These are phyloP conservation scores for Pycnonotus jocosus DNA, from an alignment of 2,113 vertebrate species.

Conservation along the genomic window DNA sequence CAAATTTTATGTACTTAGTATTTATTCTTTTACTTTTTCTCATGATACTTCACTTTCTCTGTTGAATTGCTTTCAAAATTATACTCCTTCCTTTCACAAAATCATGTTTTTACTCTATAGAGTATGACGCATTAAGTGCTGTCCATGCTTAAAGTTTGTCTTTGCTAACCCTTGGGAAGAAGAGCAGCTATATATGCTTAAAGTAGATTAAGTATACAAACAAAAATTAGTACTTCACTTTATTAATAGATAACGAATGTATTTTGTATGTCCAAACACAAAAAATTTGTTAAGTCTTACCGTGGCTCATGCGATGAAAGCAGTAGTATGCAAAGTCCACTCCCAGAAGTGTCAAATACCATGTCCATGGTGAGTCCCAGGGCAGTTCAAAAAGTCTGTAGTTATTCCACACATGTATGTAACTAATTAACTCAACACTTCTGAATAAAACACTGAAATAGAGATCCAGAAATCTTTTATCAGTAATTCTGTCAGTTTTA, in stretches of 20 bases:
- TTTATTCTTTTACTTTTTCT: background rate
- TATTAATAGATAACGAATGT: background rate
- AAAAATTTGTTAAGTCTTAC: constrained; percentile 64
- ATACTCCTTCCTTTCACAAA: background rate
- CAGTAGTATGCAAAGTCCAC: constrained; percentile 91
- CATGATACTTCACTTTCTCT: background rate
- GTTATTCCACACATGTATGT: constrained; percentile 85
- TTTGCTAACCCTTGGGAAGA: background rate
- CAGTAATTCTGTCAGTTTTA: background rate
- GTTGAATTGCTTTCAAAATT: background rate
- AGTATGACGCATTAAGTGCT: background rate
- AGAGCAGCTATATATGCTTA: background rate
- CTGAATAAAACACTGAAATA: constrained; percentile 77
- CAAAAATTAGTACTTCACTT: background rate
- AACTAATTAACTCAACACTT: constrained; percentile 81
- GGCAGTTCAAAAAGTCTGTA: constrained; percentile 80
- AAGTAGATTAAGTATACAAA: background rate
- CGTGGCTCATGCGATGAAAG: constrained; percentile 86
- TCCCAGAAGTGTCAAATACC: constrained; percentile 86
- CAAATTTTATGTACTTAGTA: background rate
- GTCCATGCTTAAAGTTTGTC: background rate
- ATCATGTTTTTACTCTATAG: background rate
- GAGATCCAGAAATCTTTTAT: background rate
- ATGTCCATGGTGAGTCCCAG: constrained; percentile 89
- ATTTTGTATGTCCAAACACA: background rate